Conservation (phyloP, 2,797 vertebrate genomes). For the Echiichthys vipera region DNA sequence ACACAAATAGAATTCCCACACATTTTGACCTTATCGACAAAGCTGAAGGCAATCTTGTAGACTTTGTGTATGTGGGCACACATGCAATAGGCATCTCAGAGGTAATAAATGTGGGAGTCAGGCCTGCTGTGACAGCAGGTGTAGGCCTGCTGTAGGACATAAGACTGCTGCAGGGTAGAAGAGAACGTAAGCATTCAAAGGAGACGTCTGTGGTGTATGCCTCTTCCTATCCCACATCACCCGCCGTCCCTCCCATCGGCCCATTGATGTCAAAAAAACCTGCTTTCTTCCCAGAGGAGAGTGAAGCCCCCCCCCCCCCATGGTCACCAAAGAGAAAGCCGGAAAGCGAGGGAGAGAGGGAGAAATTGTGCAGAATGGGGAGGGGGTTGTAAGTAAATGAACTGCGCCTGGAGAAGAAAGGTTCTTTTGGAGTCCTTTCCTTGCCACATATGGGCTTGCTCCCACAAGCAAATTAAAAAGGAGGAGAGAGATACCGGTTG, state of each 20-base stretch:
- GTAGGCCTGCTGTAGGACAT: conserved; percentile 69
- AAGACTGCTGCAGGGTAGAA: conserved; percentile 48
- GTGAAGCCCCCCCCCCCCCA: conserved; percentile 57
- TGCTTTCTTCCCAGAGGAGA: conserved; percentile 84
- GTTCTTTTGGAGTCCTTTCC: conserved; percentile 74
- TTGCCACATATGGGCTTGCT: conserved; percentile 79
- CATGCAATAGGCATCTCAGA: conserved; percentile 41
- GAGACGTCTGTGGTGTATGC: conserved; percentile 56
- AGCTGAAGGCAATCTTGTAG: conserved; percentile 43
- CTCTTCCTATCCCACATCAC: conserved; percentile 53
- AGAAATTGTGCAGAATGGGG: conserved; percentile 67
- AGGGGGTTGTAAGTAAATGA: conserved; percentile 76
- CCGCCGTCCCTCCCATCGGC: conserved; percentile 55
- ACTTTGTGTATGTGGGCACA: conserved; percentile 38
- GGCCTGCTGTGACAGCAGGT: conserved; percentile 80
- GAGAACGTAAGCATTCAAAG: conserved; percentile 49
- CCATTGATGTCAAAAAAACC: conserved; percentile 84
- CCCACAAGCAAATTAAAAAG: conserved; percentile 68
- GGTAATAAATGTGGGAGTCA: conserved; percentile 77
- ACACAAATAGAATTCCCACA: conserved; percentile 44
- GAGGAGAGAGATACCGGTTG: conserved; percentile 55
- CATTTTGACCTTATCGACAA: conserved; percentile 67
- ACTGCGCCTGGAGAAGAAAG: conserved; percentile 79
- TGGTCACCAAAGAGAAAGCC: conserved; percentile 70
- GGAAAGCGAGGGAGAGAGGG: conserved; percentile 57